Base-by-base conservation (phyloP, 2,797 vertebrate species). In the Ibycter americanus region DNA sequence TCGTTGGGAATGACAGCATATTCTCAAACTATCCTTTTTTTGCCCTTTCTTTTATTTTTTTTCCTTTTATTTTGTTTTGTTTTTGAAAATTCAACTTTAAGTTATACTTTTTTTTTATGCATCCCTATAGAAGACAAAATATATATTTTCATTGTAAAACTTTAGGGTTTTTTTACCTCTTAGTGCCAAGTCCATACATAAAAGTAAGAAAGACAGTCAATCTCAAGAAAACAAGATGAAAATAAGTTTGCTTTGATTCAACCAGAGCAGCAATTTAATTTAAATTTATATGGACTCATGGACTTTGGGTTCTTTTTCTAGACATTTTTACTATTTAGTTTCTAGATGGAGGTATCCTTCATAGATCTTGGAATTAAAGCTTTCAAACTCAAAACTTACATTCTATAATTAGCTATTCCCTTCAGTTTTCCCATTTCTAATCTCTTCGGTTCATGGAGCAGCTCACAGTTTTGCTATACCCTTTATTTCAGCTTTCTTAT, bases 41-140 rank as follows among this genome's bases (percentile, higher is more conserved):
- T 9, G 0, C 2, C 6, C 2, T 4, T 4, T 9, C 7, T 7
- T 21, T 49, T 42, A 15, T 3, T 21, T 1, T 34, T 15, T 54
- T 7, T 62, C 3, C 31, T 42, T 73, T 47, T 47, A 2, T 12
- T 68, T 71, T 55, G 1, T 44, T 84, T 82, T 62, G 3, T 52
- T 10, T 74, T 86, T 27, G 7, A 70, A 87, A 62, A 47, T 6
- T 23, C 51, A n/a, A 21, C 47, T 89, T 87, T 31, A 67, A 58
- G 2, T 44, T 83, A n/a, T 4, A 17, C 3, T 22, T 29, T 31
- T 6, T 7, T 20, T 29, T 63, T 38, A 32, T 49, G 4, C 12
- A 40, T 38, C 72, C 8, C 10, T 90, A 20, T 11, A 36, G 32
- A 70, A 73, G 6, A 62, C 3, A 59, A 77, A 68, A 68, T 11